Evolutionary conservation across 2,797 vertebrate genomes (phyloP), one percentile per base, ranked within the genome.

Genomic region (Paguma larvata): DNA sequence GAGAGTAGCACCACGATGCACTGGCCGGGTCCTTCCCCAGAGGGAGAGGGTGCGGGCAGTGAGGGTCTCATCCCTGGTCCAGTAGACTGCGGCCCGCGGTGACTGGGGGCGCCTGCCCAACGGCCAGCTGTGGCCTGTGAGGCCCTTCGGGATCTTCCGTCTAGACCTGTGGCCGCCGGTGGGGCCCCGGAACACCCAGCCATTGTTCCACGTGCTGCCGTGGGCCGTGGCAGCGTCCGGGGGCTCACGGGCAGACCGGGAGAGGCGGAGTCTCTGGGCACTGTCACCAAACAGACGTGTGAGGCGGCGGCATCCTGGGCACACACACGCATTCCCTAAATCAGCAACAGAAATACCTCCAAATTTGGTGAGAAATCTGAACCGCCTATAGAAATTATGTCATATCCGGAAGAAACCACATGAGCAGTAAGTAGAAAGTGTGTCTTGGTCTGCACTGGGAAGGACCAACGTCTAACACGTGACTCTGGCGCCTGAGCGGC

Each of bases 261-360:
- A 15, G 16, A 38, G 34, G 25, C 0, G 32, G 13, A 4, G 6
- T 12, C 32, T 19, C 5, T 18, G 86, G 41, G 34, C 32, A 0
- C 0, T 19, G 41, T 13, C 21, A 13, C 32, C 14, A 8, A 30
- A 3, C n/a, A 13, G 0, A 32, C 0, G 0, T 2, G 62, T 1
- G 0, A 3, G 6, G 8, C 59, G 6, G 25, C 8, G 16, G 16
- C 8, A 16, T 3, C 56, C 25, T 25, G 21, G 18, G 38, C 3
- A 5, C 0, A 5, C 56, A 1, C 14, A 46, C 5, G 10, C 13
- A 4, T n/a, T 25, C 53, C 59, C 59, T 15, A 6, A 15, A 15
- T 25, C 73, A 44, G 77, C 27, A 18, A 44, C 48, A 21, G 11
- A 25, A 2, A 19, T 23, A 4, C 5, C 51, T 41, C 78, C 12